These are phyloP conservation scores for Hirtodrosophila trivittata DNA, from an alignment of 2,888 invertebrate species.

Conservation along the genomic window DNA sequence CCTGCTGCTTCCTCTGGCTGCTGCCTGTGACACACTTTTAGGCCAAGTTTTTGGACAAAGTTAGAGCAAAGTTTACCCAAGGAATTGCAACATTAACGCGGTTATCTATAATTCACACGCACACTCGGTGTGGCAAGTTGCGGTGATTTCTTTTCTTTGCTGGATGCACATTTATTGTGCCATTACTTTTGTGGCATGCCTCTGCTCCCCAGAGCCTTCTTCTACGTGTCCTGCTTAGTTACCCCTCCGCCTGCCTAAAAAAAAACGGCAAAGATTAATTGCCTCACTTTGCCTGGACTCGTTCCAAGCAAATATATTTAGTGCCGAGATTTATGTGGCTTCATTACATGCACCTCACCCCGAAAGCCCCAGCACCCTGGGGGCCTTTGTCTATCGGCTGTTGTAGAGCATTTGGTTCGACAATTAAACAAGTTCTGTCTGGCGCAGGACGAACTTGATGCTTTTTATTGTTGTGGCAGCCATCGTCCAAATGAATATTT, in stretches of 20 bases:
- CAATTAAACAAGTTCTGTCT: slow-evolving; percentile 67
- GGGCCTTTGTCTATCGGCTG: slow-evolving; percentile 36
- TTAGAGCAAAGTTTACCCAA: slow-evolving; percentile 40
- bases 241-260: slow-evolving; percentile 6
- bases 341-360: slow-evolving; percentile 54
- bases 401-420: slow-evolving; percentile 52
- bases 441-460: slow-evolving; percentile 41
- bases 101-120: slow-evolving; percentile 78
- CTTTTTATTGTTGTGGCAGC: slow-evolving; percentile 70
- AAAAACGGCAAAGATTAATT: slow-evolving; percentile 66
- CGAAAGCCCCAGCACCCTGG: not conserved
- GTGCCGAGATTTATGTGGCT: slow-evolving; percentile 76
- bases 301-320: slow-evolving; percentile 67
- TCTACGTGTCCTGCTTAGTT: slow-evolving; percentile 24
- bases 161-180: slow-evolving; percentile 73
- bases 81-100: slow-evolving; percentile 74
- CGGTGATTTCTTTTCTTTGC: slow-evolving; percentile 46
- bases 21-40: slow-evolving; percentile 53
- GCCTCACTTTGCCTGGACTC: slow-evolving; percentile 47
- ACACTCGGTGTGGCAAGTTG: slow-evolving; percentile 18
- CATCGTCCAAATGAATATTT: slow-evolving; percentile 70
- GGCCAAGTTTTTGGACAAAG: slow-evolving; percentile 56
- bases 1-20: slow-evolving; percentile 28
- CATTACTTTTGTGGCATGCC: slow-evolving; percentile 51
- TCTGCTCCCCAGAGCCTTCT: slow-evolving; percentile 50